phyloP scores from a whole-genome alignment of 1,140 invertebrate genomes.

The Nasonia giraulti region DNA sequence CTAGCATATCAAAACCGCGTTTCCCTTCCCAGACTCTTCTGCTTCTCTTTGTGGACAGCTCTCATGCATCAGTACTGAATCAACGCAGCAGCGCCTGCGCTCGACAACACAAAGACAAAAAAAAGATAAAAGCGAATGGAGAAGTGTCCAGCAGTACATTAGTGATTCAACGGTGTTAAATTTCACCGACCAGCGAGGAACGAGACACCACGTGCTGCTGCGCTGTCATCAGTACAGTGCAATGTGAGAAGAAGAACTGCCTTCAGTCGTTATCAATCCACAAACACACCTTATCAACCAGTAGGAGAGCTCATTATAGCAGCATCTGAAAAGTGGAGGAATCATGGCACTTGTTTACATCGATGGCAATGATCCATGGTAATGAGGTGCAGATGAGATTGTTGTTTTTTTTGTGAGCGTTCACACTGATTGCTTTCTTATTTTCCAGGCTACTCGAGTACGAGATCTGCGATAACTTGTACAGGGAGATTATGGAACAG shows the following conservation, averaged over 20 bases:
- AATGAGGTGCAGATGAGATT: slow-evolving; percentile 41
- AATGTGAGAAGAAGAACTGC: not conserved
- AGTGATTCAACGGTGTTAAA: not conserved
- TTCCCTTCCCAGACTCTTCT: too few relatives aligned
- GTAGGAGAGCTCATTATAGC: not conserved
- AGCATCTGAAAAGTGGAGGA: not conserved
- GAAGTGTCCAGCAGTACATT: not conserved
- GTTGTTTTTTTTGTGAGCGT: not conserved
- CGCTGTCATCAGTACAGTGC: not conserved
- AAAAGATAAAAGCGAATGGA: not conserved
- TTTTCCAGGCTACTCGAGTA: slow-evolving; percentile 78
- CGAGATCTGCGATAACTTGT: slow-evolving; percentile 80
- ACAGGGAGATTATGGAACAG: slow-evolving; percentile 79
- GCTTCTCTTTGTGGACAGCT: too few relatives aligned
- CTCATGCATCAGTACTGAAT: too few relatives aligned
- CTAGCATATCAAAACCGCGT: too few relatives aligned
- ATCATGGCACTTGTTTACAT: slow-evolving; percentile 70
- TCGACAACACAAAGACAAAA: too few relatives aligned
- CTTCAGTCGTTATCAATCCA: not conserved
- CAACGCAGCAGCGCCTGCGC: too few relatives aligned
- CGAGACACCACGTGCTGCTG: not conserved
- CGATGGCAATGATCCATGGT: slow-evolving; percentile 72
- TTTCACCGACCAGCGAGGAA: not conserved
- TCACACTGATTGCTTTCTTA: slow-evolving; percentile 26
- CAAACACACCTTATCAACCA: not conserved